Evolutionary conservation across 2,113 vertebrate genomes (phyloP).

Genomic region (Salvelinus alpinus): DNA sequence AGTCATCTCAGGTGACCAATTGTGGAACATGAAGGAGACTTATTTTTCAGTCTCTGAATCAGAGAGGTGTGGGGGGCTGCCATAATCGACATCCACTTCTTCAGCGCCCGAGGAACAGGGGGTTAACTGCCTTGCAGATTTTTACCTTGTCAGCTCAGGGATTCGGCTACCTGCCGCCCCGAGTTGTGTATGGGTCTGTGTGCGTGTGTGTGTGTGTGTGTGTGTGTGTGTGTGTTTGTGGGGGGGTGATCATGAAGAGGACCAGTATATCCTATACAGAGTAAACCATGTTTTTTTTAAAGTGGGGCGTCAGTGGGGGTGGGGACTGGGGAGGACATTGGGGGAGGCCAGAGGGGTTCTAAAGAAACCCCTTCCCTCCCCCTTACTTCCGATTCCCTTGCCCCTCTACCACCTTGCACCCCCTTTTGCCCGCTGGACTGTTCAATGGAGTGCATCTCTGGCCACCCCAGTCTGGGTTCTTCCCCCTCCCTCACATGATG

Average conservation of each 20-base stretch:
- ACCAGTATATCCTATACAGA: conserved; percentile 1
- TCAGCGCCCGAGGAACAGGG: too few species aligned
- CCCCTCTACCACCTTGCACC: neutral
- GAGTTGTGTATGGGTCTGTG: too few species aligned
- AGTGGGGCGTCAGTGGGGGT: conserved; percentile 23
- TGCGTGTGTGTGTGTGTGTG: too few species aligned
- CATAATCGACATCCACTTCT: too few species aligned
- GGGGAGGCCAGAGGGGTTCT: conserved; percentile 34
- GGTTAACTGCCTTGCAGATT: too few species aligned
- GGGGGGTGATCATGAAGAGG: neutral
- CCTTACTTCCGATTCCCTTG: neutral
- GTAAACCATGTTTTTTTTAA: conserved; percentile 17
- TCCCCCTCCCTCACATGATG: conserved; percentile 79
- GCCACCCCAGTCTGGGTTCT: neutral
- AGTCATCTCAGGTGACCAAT: neutral
- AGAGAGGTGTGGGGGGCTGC: too few species aligned
- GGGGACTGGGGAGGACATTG: conserved; percentile 16
- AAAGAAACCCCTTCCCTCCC: conserved; percentile 7
- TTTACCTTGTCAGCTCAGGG: too few species aligned
- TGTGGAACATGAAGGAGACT: too few species aligned
- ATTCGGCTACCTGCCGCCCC: too few species aligned
- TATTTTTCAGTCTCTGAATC: neutral
- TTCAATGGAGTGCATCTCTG: conserved; percentile 5
- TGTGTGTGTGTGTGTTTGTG: too few species aligned
- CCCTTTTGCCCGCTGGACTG: conserved; percentile 3